Evolutionary conservation across 2,113 vertebrate species (phyloP).

Genomic region (Ariopsis seemanni): DNA sequence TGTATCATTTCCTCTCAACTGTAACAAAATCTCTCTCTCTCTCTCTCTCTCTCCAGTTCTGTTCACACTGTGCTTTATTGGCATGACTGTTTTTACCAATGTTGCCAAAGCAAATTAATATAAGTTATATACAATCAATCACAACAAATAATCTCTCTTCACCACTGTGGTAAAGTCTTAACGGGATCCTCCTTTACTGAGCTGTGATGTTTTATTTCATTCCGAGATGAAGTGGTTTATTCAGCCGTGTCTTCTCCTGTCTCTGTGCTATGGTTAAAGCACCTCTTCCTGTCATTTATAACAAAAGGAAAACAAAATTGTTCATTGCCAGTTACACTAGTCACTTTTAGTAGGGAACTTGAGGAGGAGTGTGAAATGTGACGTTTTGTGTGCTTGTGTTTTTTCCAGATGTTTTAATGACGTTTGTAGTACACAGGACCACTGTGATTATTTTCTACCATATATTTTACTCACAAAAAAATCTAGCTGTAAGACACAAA

Average conservation of each 20-base stretch:
- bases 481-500: constrained; percentile 43
- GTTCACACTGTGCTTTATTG: too few relatives aligned
- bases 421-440: constrained; percentile 57
- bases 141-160: not conserved
- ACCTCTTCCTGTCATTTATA: constrained; percentile 39
- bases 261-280: constrained; percentile 7
- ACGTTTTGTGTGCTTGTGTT: constrained; percentile 51
- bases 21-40: not conserved
- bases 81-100: too few relatives aligned
- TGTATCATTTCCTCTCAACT: constrained; percentile 36
- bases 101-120: too few relatives aligned
- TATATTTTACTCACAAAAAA: constrained; percentile 55
- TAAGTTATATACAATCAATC: too few relatives aligned
- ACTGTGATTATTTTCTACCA: constrained; percentile 55
- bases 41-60: not conserved
- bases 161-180: constrained; percentile 61
- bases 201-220: not conserved
- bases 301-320: not conserved
- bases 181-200: not conserved
- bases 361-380: constrained; percentile 48
- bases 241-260: not conserved
- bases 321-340: constrained; percentile 55
- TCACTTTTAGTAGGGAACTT: constrained; percentile 59
- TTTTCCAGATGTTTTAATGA: constrained; percentile 55
- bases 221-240: not conserved